Percentiles rank a stretch among this genome's conserved stretches.
These are phyloP conservation scores for Orchestia grillus DNA, from an alignment of 1,140 invertebrate genomes.

Conservation along the genomic window DNA sequence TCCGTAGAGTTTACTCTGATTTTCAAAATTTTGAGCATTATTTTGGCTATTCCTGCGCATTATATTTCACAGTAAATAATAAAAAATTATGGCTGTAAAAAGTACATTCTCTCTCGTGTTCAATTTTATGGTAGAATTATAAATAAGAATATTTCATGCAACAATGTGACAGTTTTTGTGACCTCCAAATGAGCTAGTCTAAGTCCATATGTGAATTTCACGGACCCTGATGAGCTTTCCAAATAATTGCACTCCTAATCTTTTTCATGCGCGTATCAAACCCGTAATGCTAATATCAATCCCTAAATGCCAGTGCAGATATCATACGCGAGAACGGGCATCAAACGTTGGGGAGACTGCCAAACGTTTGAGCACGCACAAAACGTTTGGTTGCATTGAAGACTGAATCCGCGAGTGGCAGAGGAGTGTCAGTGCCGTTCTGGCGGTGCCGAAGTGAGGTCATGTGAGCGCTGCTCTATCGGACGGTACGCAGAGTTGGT, in stretches of 20 bases:
- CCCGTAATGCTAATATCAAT: background rate
- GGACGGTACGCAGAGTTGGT: background rate
- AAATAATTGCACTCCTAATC: background rate
- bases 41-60: too few species aligned
- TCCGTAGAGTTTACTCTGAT: too few species aligned
- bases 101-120: too few species aligned
- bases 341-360: background rate
- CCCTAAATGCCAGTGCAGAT: background rate
- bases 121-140: background rate
- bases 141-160: background rate
- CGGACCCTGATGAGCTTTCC: background rate
- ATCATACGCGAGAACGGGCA: background rate
- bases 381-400: slow-evolving; percentile 33
- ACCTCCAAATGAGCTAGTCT: background rate
- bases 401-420: background rate
- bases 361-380: background rate
- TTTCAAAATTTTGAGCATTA: too few species aligned
- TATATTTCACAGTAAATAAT: too few species aligned
- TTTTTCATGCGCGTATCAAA: background rate
- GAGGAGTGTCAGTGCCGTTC: background rate
- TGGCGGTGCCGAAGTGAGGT: background rate
- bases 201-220: background rate
- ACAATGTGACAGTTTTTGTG: background rate
- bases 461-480: background rate
- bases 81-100: too few species aligned